phyloP scores from a whole-genome alignment of 2,797 vertebrate genomes.

The Iguana delicatissima region DNA sequence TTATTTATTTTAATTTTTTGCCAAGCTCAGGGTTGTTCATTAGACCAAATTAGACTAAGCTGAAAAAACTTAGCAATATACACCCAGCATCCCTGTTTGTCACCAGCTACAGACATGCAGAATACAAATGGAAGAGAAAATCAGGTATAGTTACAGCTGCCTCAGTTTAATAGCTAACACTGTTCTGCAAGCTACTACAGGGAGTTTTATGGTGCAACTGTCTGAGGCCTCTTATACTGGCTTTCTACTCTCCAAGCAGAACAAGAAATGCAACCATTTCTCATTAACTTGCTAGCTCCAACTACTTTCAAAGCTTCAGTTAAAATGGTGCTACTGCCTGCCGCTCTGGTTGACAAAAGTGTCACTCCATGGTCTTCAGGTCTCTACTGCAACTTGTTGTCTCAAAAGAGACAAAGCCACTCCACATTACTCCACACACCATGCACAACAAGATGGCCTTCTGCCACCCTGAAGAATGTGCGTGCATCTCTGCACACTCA shows the following conservation, averaged over 20 bases:
- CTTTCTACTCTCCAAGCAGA: background rate
- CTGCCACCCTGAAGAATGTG: background rate
- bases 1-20: too few species aligned
- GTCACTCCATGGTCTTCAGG: background rate
- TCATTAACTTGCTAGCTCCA: background rate
- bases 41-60: background rate
- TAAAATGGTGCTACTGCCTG: background rate
- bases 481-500: background rate
- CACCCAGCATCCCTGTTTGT: background rate
- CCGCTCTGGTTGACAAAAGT: background rate
- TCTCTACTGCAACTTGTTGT: background rate
- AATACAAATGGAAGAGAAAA: background rate
- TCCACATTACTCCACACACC: slow-evolving; percentile 26
- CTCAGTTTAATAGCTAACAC: slow-evolving; percentile 14
- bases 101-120: background rate
- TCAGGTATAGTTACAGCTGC: background rate
- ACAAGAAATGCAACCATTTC: background rate
- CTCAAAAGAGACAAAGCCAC: background rate
- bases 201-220: background rate
- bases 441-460: slow-evolving; percentile 2
- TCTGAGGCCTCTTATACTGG: background rate
- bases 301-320: background rate
- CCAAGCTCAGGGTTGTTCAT: background rate
- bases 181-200: background rate
- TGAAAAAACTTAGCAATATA: too few species aligned